Conservation (phyloP, 2,797 vertebrate species). For the Euphonia xanthogaster region DNA sequence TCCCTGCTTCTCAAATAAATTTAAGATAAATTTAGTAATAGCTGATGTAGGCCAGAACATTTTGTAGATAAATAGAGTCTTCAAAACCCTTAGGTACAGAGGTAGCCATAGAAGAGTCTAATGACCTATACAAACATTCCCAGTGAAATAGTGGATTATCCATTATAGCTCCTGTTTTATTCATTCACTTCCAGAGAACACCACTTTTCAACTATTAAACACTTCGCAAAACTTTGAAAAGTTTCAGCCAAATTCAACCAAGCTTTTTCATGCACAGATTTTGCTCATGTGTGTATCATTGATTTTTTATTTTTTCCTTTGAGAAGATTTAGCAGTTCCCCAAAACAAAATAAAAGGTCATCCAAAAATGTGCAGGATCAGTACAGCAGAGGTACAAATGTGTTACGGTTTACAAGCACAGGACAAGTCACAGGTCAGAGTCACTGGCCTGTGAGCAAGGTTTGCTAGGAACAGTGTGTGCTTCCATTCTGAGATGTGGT, state of each 20-base stretch:
- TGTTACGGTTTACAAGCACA: not conserved
- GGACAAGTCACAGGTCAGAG: not conserved
- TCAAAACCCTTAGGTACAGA: not conserved
- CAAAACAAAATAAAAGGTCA: not conserved
- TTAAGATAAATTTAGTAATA: not conserved
- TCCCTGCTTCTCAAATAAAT: not conserved
- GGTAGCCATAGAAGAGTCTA: not conserved
- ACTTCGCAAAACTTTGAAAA: not conserved
- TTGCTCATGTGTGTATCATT: not conserved
- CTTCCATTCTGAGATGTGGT: not conserved
- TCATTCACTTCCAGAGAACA: not conserved
- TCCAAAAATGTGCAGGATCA: not conserved
- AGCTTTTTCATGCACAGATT: not conserved
- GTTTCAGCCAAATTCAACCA: not conserved
- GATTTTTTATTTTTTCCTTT: not conserved
- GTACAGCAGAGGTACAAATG: not conserved
- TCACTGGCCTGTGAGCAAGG: not conserved
- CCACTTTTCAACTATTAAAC: not conserved
- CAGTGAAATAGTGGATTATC: not conserved
- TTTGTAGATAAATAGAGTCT: not conserved
- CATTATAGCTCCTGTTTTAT: not conserved
- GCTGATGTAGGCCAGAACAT: not conserved
- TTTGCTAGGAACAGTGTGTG: not conserved
- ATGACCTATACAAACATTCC: not conserved
- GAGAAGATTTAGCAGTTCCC: not conserved